Evolutionary conservation across 2,113 vertebrate genomes (phyloP), one percentile per base, ranked within the genome.

Genomic region (Isurus oxyrinchus): DNA sequence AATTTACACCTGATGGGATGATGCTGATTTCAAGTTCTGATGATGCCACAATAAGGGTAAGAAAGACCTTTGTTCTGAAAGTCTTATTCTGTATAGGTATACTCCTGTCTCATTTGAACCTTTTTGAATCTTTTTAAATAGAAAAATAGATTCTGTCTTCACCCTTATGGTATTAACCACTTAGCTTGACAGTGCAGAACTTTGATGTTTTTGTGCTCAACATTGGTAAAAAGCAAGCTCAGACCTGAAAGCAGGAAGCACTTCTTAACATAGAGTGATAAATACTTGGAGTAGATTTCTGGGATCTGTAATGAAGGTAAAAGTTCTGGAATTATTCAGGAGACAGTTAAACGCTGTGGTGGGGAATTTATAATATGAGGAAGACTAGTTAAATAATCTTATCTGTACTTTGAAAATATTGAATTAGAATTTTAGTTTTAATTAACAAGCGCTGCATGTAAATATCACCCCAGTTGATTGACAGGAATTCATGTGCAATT

Each of bases 11-110:
- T 0, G 97, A 98, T 0, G 98, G 98, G 96, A 98, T 98, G 96
- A 98, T 97, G 0, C 98, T 99, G 2, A 97, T 99, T 98, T 98
- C 98, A 31, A 99, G 98, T 96, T 99, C 99, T 0, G 99, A 99
- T 97, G 98, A 99, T 86, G 96, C 98, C 95, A 98, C 98, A 94
- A 97, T 99, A 97, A 98, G 99, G 98, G 99, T 99, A 96, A 97
- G 97, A 66, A 67, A 55, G 4, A 27, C 25, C 2, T 63, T 40
- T 94, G 16, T 94, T 40, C n/a, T 95, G 44, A 49, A 95, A 95
- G 27, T 94, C 49, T 76, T 95, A 7, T 95, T 72, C 66, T 95
- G 53, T 40, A 76, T 49, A 44, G 7, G 16, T 84, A 49, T 44
- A 44, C 14, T 84, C 49, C 40, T 16, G n/a, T 44, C 81, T 84